Conservation (phyloP, 1,140 invertebrate species). For the Orussus abietinus region DNA sequence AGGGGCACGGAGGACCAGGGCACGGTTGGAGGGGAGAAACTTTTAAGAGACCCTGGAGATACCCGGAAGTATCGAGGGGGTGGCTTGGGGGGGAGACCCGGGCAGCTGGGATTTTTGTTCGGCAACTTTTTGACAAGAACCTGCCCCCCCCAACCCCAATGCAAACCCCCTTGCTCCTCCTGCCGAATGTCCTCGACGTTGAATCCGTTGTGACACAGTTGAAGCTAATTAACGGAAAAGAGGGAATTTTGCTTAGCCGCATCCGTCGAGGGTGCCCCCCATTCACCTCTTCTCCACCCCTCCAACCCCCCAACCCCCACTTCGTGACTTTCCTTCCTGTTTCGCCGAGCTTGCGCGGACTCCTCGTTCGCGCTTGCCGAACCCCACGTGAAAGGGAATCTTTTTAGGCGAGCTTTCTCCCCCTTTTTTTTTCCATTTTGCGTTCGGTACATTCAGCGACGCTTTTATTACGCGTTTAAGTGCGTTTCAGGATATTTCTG, state of each 20-base stretch:
- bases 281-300: not conserved
- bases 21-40: constrained; percentile 13
- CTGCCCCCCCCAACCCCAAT: too few species aligned
- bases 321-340: too few species aligned
- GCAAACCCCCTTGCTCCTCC: too few species aligned
- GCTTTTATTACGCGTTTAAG: too few species aligned
- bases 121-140: constrained; percentile 4
- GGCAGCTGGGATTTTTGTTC: constrained; percentile 15
- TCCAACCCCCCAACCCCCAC: too few species aligned
- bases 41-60: constrained; percentile 21
- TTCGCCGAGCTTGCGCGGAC: too few species aligned
- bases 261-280: constrained; percentile 11
- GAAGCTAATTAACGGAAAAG: constrained; percentile 18
- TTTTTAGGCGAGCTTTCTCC: not conserved
- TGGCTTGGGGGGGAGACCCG: not conserved
- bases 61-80: constrained; percentile 4
- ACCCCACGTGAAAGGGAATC: too few species aligned
- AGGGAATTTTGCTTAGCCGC: constrained; percentile 14
- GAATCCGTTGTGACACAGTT: constrained; percentile 13
- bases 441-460: too few species aligned
- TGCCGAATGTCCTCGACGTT: too few species aligned
- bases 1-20: too few species aligned
- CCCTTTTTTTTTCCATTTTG: not conserved
- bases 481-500: too few species aligned
- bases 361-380: too few species aligned